Conservation (phyloP, 2,888 invertebrate genomes). For the Anticlea derivata region DNA sequence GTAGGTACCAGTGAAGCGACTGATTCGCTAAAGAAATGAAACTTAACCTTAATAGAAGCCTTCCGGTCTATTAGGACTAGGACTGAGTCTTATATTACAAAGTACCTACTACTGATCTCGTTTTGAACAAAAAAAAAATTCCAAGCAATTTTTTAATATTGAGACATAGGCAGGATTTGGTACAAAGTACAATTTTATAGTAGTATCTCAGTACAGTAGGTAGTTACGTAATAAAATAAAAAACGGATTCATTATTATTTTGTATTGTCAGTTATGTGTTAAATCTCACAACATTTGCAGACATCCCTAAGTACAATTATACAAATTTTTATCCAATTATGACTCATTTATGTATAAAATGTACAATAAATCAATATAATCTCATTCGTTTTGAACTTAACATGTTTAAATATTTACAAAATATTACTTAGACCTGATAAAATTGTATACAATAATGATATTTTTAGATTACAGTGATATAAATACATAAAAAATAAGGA, state of each 20-base stretch:
- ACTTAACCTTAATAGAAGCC: too few relatives aligned
- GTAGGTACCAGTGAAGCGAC: too few relatives aligned
- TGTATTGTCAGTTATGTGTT: constrained; percentile 82
- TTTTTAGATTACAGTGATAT: constrained; percentile 76
- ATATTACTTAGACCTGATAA: constrained; percentile 77
- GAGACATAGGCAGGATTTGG: too few relatives aligned
- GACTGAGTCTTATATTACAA: too few relatives aligned
- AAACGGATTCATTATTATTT: constrained; percentile 63
- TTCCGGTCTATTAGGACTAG: too few relatives aligned
- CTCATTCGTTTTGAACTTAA: constrained; percentile 80
- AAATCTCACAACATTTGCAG: constrained; percentile 81
- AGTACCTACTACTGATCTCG: too few relatives aligned
- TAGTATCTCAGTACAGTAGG: too few relatives aligned
- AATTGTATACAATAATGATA: constrained; percentile 80
- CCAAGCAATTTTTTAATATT: too few relatives aligned
- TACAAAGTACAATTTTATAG: too few relatives aligned
- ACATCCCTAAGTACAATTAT: constrained; percentile 72
- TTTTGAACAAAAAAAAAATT: too few relatives aligned
- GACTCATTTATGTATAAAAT: constrained; percentile 82
- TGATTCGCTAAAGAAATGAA: too few relatives aligned
- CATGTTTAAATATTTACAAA: constrained; percentile 80
- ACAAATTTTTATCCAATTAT: constrained; percentile 78
- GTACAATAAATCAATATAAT: constrained; percentile 76
- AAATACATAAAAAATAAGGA: constrained; percentile 82
- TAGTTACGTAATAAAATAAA: constrained; percentile 9